phyloP scores from a whole-genome alignment of 2,113 vertebrate genomes.

The Jaculus jaculus region DNA sequence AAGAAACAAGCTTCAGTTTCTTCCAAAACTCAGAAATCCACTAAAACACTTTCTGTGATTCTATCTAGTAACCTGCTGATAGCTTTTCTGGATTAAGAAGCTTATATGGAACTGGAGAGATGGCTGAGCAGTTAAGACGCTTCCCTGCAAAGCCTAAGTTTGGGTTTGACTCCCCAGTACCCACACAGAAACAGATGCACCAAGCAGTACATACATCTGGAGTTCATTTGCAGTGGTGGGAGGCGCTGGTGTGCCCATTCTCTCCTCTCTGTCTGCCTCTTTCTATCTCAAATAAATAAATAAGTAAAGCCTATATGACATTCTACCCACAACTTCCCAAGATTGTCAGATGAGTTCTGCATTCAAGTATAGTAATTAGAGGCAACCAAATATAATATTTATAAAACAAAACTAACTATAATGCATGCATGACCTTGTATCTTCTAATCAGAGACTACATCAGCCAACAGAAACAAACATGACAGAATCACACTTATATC shows the following conservation, averaged over 20 bases:
- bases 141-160: too few species aligned
- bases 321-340: not conserved
- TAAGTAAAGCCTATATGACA: not conserved
- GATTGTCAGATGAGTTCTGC: not conserved
- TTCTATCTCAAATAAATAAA: too few species aligned
- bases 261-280: too few species aligned
- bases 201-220: too few species aligned
- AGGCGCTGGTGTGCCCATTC: too few species aligned
- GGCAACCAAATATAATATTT: not conserved
- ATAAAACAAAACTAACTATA: not conserved
- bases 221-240: too few species aligned
- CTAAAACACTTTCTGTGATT: not conserved
- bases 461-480: not conserved
- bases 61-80: not conserved
- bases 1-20: not conserved
- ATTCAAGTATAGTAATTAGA: not conserved
- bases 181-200: too few species aligned
- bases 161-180: too few species aligned
- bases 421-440: not conserved
- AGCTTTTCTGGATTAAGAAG: constrained; percentile 1
- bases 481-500: not conserved
- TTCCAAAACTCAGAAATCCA: not conserved
- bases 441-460: not conserved
- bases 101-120: too few species aligned
- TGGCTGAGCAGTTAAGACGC: too few species aligned